A percentile compares a stretch with the other conserved stretches of the same genome.
Conservation (phyloP, 2,113 vertebrate genomes). For the Albula goreensis region DNA sequence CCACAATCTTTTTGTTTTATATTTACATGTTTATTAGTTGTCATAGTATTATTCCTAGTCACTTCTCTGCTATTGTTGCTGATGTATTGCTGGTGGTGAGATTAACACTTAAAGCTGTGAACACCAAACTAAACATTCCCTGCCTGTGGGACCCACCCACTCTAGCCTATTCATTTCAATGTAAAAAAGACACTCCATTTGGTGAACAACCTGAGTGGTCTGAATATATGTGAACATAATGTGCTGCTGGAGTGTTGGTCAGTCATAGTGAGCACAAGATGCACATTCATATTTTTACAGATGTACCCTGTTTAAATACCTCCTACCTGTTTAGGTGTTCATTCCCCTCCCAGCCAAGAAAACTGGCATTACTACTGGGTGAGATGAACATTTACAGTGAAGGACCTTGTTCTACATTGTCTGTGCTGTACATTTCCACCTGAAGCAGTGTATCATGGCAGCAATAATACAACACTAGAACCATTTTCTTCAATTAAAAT, state of each 20-base stretch:
- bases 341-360: background rate
- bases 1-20: constrained; percentile 49
- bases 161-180: constrained; percentile 20
- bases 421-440: background rate
- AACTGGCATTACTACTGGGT: background rate
- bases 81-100: constrained; percentile 48
- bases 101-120: constrained; percentile 42
- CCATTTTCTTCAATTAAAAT: background rate
- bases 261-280: background rate
- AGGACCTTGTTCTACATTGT: background rate
- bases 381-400: background rate
- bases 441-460: background rate
- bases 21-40: constrained; percentile 55
- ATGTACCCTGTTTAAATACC: background rate
- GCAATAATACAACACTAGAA: background rate
- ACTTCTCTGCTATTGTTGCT: constrained; percentile 50
- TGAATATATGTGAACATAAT: background rate
- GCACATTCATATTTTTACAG: background rate
- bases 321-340: background rate
- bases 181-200: constrained; percentile 39
- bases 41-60: constrained; percentile 56
- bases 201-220: too few species aligned
- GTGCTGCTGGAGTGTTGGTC: background rate
- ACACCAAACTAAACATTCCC: constrained; percentile 53
- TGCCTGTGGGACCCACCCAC: constrained; percentile 17